Percentiles rank a stretch among this genome's conserved stretches.
Conservation (phyloP, 2,113 vertebrate genomes). For the Fukomys damarensis region DNA sequence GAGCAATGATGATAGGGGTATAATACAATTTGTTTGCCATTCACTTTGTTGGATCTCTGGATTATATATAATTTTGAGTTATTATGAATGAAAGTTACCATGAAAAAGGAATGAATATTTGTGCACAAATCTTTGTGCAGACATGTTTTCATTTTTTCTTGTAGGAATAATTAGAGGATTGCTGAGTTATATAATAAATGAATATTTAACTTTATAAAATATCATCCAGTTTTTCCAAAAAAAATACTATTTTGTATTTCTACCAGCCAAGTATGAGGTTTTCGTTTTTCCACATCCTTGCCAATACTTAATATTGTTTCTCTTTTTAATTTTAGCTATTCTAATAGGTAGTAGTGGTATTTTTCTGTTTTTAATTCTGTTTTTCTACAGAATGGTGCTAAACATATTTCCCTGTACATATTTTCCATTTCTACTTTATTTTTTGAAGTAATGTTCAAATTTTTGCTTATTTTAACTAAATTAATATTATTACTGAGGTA, state of each 20-base stretch:
- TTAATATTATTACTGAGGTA: slow-evolving; percentile 20
- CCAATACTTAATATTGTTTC: not conserved
- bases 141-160: not conserved
- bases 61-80: slow-evolving; percentile 21
- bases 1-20: not conserved
- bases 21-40: not conserved
- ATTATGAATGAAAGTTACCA: not conserved
- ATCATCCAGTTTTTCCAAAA: not conserved
- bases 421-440: not conserved
- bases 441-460: not conserved
- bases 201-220: slow-evolving; percentile 1
- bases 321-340: slow-evolving; percentile 32
- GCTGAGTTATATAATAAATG: not conserved
- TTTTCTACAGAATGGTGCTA: not conserved
- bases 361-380: not conserved
- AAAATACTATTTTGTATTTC: not conserved
- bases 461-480: not conserved
- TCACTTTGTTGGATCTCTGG: not conserved
- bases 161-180: not conserved
- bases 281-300: not conserved
- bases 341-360: not conserved
- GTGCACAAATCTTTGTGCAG: not conserved
- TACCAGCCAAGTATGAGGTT: not conserved
- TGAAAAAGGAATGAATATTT: not conserved
- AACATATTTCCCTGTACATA: slow-evolving; percentile 40